Conservation (phyloP, 1,140 invertebrate genomes). For the Scaptodrosophila lebanonensis region DNA sequence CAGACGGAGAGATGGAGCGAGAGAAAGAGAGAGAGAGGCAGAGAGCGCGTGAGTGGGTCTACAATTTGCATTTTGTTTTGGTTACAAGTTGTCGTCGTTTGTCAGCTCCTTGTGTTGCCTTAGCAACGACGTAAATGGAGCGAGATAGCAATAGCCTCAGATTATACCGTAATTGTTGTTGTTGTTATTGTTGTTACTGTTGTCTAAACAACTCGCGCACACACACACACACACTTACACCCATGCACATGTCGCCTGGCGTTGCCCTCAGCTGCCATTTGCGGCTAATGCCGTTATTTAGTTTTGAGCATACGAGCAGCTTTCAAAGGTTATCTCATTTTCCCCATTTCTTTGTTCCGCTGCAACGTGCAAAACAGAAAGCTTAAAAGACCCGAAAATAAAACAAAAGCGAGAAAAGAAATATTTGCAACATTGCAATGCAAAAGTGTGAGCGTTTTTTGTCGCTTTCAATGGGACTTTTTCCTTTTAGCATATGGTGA, state of each 20-base stretch:
- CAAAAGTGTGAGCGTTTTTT: constrained; percentile 10
- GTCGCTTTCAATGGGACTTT: constrained; percentile 1
- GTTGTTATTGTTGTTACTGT: constrained; percentile 22
- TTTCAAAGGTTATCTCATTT: constrained; percentile 66
- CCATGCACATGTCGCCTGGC: constrained; percentile 12
- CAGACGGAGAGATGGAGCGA: not conserved
- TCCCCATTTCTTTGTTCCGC: constrained; percentile 36
- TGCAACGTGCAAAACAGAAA: constrained; percentile 24
- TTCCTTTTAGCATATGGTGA: constrained; percentile 17
- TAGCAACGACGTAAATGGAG: constrained; percentile 46
- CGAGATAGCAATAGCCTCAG: constrained; percentile 17
- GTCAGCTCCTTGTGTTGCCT: constrained; percentile 48
- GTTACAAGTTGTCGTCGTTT: constrained; percentile 59
- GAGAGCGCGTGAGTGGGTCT: not conserved
- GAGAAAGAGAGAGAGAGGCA: not conserved
- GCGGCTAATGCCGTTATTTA: constrained; percentile 63
- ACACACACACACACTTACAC: constrained; percentile 10
- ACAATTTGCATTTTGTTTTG: constrained; percentile 69
- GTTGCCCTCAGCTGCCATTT: constrained; percentile 28
- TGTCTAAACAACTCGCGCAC: constrained; percentile 46
- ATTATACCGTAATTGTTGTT: not conserved
- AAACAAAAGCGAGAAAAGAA: constrained; percentile 6
- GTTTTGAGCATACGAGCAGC: constrained; percentile 71
- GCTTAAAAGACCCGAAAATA: not conserved
- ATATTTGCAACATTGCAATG: not conserved